Conservation (phyloP, 2,888 invertebrate genomes). For the Trilocha varians region DNA sequence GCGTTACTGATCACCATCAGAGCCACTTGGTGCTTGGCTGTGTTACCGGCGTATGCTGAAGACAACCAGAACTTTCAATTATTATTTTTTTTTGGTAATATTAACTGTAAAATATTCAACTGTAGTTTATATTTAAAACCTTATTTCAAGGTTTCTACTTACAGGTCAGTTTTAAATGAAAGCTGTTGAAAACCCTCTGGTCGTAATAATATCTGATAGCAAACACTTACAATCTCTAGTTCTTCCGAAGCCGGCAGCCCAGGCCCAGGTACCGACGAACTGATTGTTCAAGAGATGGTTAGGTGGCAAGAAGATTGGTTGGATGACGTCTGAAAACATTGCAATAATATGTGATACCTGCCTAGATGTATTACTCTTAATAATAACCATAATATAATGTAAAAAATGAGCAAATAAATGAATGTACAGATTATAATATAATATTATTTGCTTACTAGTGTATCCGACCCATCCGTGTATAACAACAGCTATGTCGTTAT, state of each 20-base stretch:
- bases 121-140: too few relatives aligned
- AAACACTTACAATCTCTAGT: constrained; percentile 30
- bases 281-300: constrained; percentile 20
- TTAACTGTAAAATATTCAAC: too few relatives aligned
- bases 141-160: too few relatives aligned
- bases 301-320: constrained; percentile 27
- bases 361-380: not conserved
- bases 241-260: constrained; percentile 41
- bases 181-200: too few relatives aligned
- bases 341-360: too few relatives aligned
- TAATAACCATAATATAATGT: too few relatives aligned
- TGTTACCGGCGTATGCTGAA: not conserved
- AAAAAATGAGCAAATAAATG: too few relatives aligned
- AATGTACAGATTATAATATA: too few relatives aligned
- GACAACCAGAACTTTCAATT: too few relatives aligned
- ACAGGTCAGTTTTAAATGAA: too few relatives aligned
- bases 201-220: too few relatives aligned
- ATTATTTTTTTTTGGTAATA: too few relatives aligned
- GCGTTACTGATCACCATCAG: constrained; percentile 33
- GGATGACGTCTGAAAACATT: constrained; percentile 28
- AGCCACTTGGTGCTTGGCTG: constrained; percentile 13
- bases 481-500: constrained; percentile 26
- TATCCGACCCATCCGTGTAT: constrained; percentile 18
- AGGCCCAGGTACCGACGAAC: constrained; percentile 27
- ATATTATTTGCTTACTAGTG: constrained; percentile 20